Conservation (phyloP, 2,797 vertebrate genomes). For the Tapirus indicus region DNA sequence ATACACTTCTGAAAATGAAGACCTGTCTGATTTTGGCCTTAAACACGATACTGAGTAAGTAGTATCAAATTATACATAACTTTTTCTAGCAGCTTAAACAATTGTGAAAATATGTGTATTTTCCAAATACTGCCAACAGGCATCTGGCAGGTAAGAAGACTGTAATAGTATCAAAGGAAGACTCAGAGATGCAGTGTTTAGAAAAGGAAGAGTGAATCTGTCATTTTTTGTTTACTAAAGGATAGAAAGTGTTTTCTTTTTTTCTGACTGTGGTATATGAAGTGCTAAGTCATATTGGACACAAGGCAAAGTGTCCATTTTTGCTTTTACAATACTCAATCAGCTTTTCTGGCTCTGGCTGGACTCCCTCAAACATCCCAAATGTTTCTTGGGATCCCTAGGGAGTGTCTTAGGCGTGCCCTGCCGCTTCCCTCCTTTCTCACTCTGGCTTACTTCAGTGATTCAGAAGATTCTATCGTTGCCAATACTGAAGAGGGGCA, state of each 20-base stretch:
- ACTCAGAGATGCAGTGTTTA: neutral
- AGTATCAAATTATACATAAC: slow-evolving; percentile 36
- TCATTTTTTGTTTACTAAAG: neutral
- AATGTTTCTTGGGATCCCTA: neutral
- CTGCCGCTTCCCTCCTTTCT: neutral
- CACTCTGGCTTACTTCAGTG: neutral
- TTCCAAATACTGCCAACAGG: slow-evolving; percentile 8
- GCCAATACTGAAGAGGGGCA: neutral
- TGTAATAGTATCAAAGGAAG: neutral
- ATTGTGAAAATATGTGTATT: slow-evolving; percentile 3
- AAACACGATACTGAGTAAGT: slow-evolving; percentile 83
- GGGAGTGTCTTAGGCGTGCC: neutral
- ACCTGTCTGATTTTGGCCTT: slow-evolving; percentile 83
- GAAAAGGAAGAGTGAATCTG: slow-evolving; percentile 15
- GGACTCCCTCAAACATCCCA: neutral
- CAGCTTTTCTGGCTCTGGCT: neutral
- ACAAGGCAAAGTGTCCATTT: neutral
- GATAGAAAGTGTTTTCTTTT: neutral
- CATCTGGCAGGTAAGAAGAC: neutral
- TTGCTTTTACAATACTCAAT: neutral
- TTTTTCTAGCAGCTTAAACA: slow-evolving; percentile 51
- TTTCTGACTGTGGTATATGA: neutral
- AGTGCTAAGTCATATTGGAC: slow-evolving; percentile 6
- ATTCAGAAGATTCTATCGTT: neutral
- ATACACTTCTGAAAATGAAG: slow-evolving; percentile 79